Evolutionary conservation across 2,113 vertebrate species (phyloP), one percentile per base, ranked within the genome.

Genomic region (Poecile atricapillus): DNA sequence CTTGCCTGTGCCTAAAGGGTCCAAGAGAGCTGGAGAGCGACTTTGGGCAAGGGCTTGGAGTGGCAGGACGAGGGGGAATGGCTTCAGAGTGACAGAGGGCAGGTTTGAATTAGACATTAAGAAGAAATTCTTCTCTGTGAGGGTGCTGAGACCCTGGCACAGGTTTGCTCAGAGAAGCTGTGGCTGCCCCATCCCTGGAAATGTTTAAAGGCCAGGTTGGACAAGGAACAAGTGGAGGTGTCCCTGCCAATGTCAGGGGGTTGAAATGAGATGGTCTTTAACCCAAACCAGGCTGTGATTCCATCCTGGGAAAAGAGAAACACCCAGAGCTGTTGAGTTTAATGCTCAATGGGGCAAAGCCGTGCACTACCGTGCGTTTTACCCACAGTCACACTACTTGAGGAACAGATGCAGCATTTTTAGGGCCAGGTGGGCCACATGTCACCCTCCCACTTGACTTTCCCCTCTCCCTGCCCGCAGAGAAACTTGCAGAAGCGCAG

Each of bases 401-500:
- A 24, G n/a, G 18, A 28, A 2, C 5, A 63, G 22, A 1, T 10
- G 2, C 6, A 30, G 11, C 20, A 19, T 2, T 71, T 62, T 13
- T 6, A 7, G 56, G 59, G 23, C 64, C 71, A 10, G 8, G 3
- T 59, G 46, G 44, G 47, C 65, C 9, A 10, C 5, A 13, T 53
- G 35, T 21, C 74, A 0, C 14, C 25, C 33, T 5, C 4, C 12
- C n/a, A 4, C 14, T 59, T 87, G 88, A 67, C 44, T 7, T 7
- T 71, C 52, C 13, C 76, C 11, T 87, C 35, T 60, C 27, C 21
- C 64, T 92, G 6, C 53, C 89, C 93, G 39, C 86, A 99, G 99
- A 99, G 95, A 99, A 99, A 96, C 98, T 99, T 13, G 99, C 99
- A 9, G 99, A 99, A 91, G 99, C 99, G 37, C 99, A 99, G 97